phyloP scores from a whole-genome alignment of 2,113 vertebrate genomes.

The Ciconia boyciana region DNA sequence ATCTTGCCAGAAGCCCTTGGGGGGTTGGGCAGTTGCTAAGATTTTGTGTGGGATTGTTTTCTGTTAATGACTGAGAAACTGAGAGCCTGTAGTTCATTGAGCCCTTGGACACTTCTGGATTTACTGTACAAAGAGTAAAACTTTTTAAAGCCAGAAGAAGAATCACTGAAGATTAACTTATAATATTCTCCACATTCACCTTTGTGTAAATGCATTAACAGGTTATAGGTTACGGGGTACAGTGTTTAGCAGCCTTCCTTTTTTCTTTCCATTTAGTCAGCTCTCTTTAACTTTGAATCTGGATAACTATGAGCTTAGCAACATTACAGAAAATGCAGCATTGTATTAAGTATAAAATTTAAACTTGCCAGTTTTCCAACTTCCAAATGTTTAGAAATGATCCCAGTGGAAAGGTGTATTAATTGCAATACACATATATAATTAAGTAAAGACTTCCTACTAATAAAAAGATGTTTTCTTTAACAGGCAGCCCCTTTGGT shows the following conservation, averaged over 20 bases:
- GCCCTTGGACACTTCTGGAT: neutral
- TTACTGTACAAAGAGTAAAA: neutral
- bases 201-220: neutral
- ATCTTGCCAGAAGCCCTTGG: neutral
- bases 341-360: neutral
- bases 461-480: conserved; percentile 71
- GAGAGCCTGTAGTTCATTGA: neutral
- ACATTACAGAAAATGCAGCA: neutral
- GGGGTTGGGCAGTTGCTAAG: neutral
- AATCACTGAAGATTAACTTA: neutral
- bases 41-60: neutral
- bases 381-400: neutral
- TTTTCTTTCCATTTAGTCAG: neutral
- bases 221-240: neutral
- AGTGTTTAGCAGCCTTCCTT: neutral
- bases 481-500: conserved; percentile 88
- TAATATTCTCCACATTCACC: neutral
- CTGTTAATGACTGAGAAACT: neutral
- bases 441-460: conserved; percentile 30
- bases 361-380: neutral
- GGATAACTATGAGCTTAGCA: neutral
- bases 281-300: neutral
- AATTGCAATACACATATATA: neutral
- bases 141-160: neutral
- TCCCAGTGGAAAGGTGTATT: neutral